Evolutionary conservation across 2,113 vertebrate species (phyloP), one percentile per base, ranked within the genome.

Genomic region (Mohoua ochrocephala): DNA sequence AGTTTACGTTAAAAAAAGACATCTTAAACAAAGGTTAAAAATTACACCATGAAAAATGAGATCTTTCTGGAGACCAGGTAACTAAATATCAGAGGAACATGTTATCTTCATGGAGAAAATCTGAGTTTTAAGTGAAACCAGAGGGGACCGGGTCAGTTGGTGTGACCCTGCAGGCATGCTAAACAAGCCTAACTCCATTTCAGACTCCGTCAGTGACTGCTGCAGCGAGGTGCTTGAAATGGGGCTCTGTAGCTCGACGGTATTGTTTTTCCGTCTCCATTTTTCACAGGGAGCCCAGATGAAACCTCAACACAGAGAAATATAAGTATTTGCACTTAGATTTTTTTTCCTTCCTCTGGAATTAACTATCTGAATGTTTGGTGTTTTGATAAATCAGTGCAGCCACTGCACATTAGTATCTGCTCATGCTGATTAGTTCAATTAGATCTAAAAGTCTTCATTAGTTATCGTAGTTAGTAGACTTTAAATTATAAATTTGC

Each of bases 81-180:
- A 97, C 95, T 83, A 85, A 95, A 93, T 83, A 95, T 73, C 89
- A 79, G 87, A 71, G 49, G 73, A 74, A 93, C 83, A 93, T 82
- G 84, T 92, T 96, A 88, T 97, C 93, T 91, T 92, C 94, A 68
- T 37, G 68, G 75, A 84, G 95, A 95, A 94, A 96, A 96, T 78
- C 56, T 70, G 87, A 78, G 91, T 81, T 92, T 95, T 95, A 88
- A 95, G 91, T 96, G 97, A 94, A 97, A 97, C 69, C 96, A 93
- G 95, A 97, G 95, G 87, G 93, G 92, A 89, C 24, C 0, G 30
- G 96, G 93, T 97, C 96, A 95, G 20, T 44, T 82, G 1, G 24
- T 16, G 41, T 97, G 97, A 97, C 97, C 97, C 96, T 57, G 56
- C 67, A 91, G 70, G 92, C 96, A 94, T 92, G 70, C 77, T 92